Base-by-base conservation (phyloP, 1,140 invertebrate species). In the Octopus sinensis region DNA sequence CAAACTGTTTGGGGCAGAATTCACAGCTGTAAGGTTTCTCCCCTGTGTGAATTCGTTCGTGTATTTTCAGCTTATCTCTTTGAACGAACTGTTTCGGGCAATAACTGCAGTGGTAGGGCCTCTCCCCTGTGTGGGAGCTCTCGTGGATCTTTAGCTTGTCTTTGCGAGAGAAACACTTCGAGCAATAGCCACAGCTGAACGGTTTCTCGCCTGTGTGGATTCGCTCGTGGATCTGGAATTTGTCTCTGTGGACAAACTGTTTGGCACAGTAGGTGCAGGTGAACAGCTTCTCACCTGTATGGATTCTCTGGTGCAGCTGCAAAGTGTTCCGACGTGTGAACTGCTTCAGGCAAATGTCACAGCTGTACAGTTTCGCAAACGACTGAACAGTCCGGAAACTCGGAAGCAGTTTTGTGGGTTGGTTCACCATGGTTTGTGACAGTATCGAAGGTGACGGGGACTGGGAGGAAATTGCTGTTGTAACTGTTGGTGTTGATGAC, bases 1-100 rank as follows among this genome's bases (percentile, higher is more conserved):
- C 96, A 88, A 96, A 96, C 85, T 93, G 94, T 68, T 95, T 92
- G 83, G 94, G 93, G 91, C 96, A 96, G 0, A 95, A 95, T 0
- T 94, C 94, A 88, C 54, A 73, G 23, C 51, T 43, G 12, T 77
- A 76, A 53, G 81, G 82, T 51, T 80, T 83, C 54, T 83, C 76
- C 0, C 82, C 82, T 7, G 82, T 81, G 71, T 83, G 84, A 17
- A 77, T 82, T 71, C 84, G 54, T n/a, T 81, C 54, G 62, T 84
- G 84, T 56, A 76, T 82, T 17, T 53, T 76, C 23, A 83, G 81
- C 10, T 78, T 79, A 56, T 71, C 76, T 54, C 80, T 79, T 51
- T 83, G 79, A 5, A 77, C 77, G 77, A 85, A 86, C 12, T 78
- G 76, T 56, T 82, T 83, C 43, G 68, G 77, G 79, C 85, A 86